Evolutionary conservation across 1,140 invertebrate genomes (phyloP).

Genomic region (Drosophila ambigua): DNA sequence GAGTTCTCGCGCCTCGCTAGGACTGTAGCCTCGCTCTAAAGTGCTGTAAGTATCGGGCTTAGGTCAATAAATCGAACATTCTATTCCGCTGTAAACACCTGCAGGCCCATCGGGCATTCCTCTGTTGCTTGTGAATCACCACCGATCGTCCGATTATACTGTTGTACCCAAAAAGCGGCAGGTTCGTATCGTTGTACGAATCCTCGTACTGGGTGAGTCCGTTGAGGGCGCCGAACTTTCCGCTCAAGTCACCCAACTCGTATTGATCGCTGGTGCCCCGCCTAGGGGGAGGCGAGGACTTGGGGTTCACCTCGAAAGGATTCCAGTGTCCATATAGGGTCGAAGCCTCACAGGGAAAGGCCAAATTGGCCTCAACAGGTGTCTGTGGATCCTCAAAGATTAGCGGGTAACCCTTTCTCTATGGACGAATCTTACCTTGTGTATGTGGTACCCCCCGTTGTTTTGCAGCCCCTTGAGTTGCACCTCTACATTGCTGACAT

Average conservation of each 20-base stretch:
- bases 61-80: too few species aligned
- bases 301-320: constrained; percentile 89
- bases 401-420: background rate
- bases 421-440: constrained; percentile 87
- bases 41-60: constrained; percentile 84
- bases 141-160: constrained; percentile 93
- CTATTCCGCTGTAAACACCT: constrained; percentile 14
- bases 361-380: constrained; percentile 90
- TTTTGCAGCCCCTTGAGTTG: constrained; percentile 89
- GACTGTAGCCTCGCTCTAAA: constrained; percentile 93
- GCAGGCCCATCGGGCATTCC: constrained; percentile 90
- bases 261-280: constrained; percentile 93
- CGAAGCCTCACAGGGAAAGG: constrained; percentile 94
- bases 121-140: constrained; percentile 91
- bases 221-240: constrained; percentile 92
- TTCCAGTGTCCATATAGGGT: constrained; percentile 93
- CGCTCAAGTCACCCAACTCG: constrained; percentile 94
- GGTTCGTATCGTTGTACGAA: constrained; percentile 91
- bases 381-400: constrained; percentile 85
- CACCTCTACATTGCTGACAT: constrained; percentile 91
- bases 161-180: constrained; percentile 92
- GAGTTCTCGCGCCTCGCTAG: constrained; percentile 92
- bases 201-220: constrained; percentile 85
- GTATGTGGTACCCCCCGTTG: constrained; percentile 91
- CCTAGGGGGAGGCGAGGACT: constrained; percentile 86